Evolutionary conservation across 2,113 vertebrate species (phyloP).

Genomic region (Amazona vittata): DNA sequence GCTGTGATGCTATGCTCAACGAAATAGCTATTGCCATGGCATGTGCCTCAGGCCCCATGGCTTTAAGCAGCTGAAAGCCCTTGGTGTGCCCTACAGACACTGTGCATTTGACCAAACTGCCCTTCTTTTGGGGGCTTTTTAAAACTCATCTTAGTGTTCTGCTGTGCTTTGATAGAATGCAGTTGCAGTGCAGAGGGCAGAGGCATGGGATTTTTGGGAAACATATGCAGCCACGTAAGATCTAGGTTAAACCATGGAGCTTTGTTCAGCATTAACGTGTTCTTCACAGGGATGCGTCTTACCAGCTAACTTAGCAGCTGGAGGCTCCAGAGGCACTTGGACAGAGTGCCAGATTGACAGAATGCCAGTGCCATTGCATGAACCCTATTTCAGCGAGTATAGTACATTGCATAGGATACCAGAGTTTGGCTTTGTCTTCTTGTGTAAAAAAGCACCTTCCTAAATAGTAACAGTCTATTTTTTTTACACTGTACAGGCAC

Average conservation of each 20-base stretch:
- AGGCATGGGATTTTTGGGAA: no score
- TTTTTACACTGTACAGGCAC: background rate
- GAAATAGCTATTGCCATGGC: background rate
- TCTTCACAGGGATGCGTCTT: rapidly evolving
- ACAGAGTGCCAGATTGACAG: no score
- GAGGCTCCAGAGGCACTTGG: background rate
- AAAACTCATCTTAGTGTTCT: background rate
- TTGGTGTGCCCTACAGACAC: background rate
- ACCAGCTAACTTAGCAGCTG: no score
- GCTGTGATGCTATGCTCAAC: background rate
- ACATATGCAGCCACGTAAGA: background rate
- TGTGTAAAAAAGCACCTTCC: background rate
- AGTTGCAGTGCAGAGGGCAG: background rate
- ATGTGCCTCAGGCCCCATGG: background rate
- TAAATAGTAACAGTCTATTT: background rate
- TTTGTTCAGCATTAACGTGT: background rate
- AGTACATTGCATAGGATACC: background rate
- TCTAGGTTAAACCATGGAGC: background rate
- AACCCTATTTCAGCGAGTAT: background rate
- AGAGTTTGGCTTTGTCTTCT: background rate
- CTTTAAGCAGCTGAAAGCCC: background rate
- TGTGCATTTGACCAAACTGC: background rate
- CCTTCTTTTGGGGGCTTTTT: background rate
- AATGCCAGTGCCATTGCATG: background rate
- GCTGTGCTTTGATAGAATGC: rapidly evolving